phyloP scores from a whole-genome alignment of 2,888 invertebrate species.

The Hirtodrosophila trivittata region DNA sequence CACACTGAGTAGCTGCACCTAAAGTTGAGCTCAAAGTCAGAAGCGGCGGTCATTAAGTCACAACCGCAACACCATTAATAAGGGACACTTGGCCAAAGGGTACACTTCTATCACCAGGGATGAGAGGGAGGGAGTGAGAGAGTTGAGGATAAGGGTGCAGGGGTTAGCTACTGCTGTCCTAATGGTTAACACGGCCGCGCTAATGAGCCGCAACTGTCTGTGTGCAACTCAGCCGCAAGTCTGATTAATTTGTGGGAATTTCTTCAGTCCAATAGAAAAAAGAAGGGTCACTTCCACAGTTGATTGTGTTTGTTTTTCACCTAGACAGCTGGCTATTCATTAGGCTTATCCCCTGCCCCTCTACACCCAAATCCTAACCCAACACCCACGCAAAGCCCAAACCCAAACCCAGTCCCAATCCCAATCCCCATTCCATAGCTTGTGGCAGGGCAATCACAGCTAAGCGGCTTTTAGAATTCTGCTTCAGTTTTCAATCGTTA shows the following conservation, averaged over 20 bases:
- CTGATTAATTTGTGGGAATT: slow-evolving; percentile 75
- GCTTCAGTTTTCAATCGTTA: slow-evolving; percentile 25
- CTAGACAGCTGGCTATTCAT: slow-evolving; percentile 46
- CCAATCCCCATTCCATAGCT: too few relatives aligned
- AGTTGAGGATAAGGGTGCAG: background rate
- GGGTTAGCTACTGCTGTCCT: slow-evolving; percentile 30
- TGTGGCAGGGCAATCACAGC: slow-evolving; percentile 42
- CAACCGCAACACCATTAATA: slow-evolving; percentile 55
- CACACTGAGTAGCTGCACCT: background rate
- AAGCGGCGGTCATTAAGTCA: slow-evolving; percentile 49
- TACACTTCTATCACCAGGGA: background rate
- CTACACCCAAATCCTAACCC: background rate
- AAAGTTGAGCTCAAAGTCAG: slow-evolving; percentile 5
- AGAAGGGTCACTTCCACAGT: slow-evolving; percentile 35
- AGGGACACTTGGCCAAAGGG: slow-evolving; percentile 10
- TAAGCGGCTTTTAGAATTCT: slow-evolving; percentile 55
- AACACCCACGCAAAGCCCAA: background rate
- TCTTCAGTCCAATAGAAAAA: background rate
- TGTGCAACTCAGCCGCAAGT: too few relatives aligned
- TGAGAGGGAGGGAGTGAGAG: slow-evolving; percentile 4
- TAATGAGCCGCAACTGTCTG: slow-evolving; percentile 67
- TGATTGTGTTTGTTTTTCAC: slow-evolving; percentile 15
- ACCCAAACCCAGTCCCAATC: background rate
- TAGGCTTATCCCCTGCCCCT: slow-evolving; percentile 36
- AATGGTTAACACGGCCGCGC: slow-evolving; percentile 58